Evolutionary conservation across 1,140 invertebrate species (phyloP).

Genomic region (Orchestia grillus): DNA sequence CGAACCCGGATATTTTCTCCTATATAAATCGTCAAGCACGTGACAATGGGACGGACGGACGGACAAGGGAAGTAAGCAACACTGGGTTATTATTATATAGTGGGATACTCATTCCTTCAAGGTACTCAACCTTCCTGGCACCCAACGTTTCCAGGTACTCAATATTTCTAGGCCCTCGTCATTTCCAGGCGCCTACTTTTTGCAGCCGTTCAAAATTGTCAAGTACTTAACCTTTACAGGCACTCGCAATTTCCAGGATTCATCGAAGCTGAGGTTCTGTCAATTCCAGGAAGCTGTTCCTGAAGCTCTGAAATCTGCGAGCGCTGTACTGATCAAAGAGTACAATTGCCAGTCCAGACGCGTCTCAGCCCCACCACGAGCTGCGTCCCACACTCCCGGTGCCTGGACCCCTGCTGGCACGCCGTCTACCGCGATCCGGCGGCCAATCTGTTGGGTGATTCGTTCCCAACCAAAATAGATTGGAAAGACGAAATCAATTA

Average conservation of each 20-base stretch:
- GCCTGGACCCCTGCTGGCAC: not conserved
- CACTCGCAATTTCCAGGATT: not conserved
- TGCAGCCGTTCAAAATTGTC: not conserved
- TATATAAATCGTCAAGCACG: too few relatives aligned
- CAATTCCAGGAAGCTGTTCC: not conserved
- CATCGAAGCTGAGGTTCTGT: not conserved
- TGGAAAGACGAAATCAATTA: slow-evolving; percentile 1
- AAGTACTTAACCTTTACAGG: not conserved
- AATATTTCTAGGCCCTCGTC: not conserved
- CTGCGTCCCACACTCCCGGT: not conserved
- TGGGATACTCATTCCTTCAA: too few relatives aligned
- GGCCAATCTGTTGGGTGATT: not conserved
- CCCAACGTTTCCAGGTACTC: not conserved
- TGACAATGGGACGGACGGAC: too few relatives aligned
- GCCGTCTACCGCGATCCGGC: not conserved
- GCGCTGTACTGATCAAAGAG: not conserved
- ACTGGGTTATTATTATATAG: too few relatives aligned
- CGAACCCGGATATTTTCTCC: too few relatives aligned
- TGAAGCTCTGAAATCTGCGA: not conserved
- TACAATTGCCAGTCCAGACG: not conserved
- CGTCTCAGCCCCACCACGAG: not conserved
- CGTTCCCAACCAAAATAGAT: not conserved
- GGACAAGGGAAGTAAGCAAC: too few relatives aligned
- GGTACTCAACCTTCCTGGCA: not conserved
- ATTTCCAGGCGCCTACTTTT: not conserved